Base-by-base conservation (phyloP, 2,797 vertebrate species). In the Cyprinodon diabolis region DNA sequence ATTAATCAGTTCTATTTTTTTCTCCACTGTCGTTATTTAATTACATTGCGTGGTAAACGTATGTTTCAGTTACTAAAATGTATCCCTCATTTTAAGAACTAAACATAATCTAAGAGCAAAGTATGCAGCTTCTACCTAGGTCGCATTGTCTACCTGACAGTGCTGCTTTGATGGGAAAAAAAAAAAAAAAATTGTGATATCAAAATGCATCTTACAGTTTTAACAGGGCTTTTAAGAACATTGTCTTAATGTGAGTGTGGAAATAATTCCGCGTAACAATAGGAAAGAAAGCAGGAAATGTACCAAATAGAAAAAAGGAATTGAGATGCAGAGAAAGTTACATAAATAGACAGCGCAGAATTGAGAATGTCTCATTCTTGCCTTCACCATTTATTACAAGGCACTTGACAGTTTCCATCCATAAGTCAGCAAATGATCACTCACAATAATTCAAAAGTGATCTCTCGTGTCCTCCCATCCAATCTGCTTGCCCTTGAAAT, bases 341-440 rank as follows among this genome's bases (percentile, higher is more conserved):
- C 90, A 92, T 81, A 89, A 90, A 94, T 90, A 89, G 85, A 91
- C 86, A 81, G 84, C 9, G 55, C 79, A 87, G 87, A 74, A 89
- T 89, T 84, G 89, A 93, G 91, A 93, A 93, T 91, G 92, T 94
- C 92, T 93, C 93, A 94, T 95, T 94, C 92, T 90, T 89, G 80
- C 85, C 76, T 63, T 81, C 72, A 79, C 88, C 75, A 91, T 94
- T 91, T 86, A 90, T 95, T 91, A 90, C 81, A 76, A 67, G 66
- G 82, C 78, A 71, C 75, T 78, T 83, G 93, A 93, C 94, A 95
- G 91, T 89, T 85, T 88, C 81, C 86, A 79, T 89, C 93, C 94
- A 94, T 95, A 93, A 94, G 87, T 95, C 93, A 95, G 87, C 90
- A 90, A 93, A 93, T 92, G 90, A 95, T 93, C 91, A 91, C 92